Evolutionary conservation across 2,113 vertebrate species (phyloP).

Genomic region (Hydrolagus affinis): DNA sequence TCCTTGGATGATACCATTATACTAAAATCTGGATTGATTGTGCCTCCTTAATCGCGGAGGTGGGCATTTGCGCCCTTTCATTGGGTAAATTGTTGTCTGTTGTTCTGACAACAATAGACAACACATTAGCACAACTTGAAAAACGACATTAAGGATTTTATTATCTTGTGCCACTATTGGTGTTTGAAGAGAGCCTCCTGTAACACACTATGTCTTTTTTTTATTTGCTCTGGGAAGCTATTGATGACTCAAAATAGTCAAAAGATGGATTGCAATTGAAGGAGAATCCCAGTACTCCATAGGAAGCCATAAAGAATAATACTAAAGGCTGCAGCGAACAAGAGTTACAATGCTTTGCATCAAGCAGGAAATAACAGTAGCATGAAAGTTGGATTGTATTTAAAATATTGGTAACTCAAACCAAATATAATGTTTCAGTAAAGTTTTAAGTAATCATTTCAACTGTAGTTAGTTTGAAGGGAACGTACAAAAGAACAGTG

Average conservation of each 20-base stretch:
- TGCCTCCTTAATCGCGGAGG: too few relatives aligned
- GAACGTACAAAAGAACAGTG: background rate
- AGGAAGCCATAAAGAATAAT: background rate
- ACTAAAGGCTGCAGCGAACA: background rate
- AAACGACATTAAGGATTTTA: background rate
- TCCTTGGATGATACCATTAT: too few relatives aligned
- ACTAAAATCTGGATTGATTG: too few relatives aligned
- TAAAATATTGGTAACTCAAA: constrained; percentile 17
- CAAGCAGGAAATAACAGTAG: constrained; percentile 21
- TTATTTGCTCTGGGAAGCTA: background rate
- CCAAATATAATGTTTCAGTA: constrained; percentile 8
- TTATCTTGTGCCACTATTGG: background rate
- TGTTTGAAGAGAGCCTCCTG: background rate
- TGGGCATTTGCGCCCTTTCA: too few relatives aligned
- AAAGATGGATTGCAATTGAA: background rate
- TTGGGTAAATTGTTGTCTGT: too few relatives aligned
- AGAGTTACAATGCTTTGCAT: background rate
- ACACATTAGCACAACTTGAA: too few relatives aligned
- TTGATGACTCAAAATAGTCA: background rate
- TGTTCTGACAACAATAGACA: too few relatives aligned
- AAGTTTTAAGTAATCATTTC: constrained; percentile 14
- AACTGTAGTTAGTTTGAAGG: background rate
- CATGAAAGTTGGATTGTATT: constrained; percentile 15
- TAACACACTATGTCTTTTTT: background rate
- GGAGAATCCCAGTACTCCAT: background rate